phyloP scores from a whole-genome alignment of 2,888 invertebrate genomes.

The Loripinus fragilis region DNA sequence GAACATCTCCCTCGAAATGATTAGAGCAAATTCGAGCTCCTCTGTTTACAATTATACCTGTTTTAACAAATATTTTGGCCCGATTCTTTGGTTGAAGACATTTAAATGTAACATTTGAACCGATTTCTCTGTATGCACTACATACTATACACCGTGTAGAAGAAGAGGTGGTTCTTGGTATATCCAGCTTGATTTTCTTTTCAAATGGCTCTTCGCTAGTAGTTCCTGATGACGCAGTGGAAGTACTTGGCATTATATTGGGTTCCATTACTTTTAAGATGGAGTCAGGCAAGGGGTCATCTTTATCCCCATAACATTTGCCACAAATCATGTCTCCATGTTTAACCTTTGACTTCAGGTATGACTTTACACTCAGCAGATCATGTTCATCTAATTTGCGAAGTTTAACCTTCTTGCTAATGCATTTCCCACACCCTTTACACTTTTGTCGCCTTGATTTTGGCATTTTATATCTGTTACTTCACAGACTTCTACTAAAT shows the following conservation, averaged over 20 bases:
- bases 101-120: slow-evolving; percentile 30
- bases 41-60: slow-evolving; percentile 8
- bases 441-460: slow-evolving; percentile 11
- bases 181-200: slow-evolving; percentile 10
- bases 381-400: not conserved
- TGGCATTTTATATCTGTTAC: no score
- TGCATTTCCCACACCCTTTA: slow-evolving; percentile 9
- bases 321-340: not conserved
- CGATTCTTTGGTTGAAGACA: not conserved
- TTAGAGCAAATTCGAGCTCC: slow-evolving; percentile 6
- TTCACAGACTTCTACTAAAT: no score
- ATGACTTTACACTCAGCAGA: not conserved
- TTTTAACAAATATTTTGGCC: not conserved
- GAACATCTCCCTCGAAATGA: slow-evolving; percentile 5
- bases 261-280: not conserved
- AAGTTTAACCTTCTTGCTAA: slow-evolving; percentile 1
- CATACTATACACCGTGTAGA: slow-evolving; percentile 9
- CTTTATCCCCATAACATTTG: slow-evolving; percentile 4
- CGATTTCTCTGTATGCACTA: slow-evolving; percentile 29
- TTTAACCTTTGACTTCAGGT: slow-evolving; percentile 15
- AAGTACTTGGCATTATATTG: slow-evolving; percentile 6
- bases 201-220: not conserved
- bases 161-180: not conserved
- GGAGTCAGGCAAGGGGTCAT: slow-evolving; percentile 8
- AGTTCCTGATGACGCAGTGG: not conserved